Evolutionary conservation across 2,888 invertebrate species (phyloP).

Genomic region (Nesidiocoris tenuis): DNA sequence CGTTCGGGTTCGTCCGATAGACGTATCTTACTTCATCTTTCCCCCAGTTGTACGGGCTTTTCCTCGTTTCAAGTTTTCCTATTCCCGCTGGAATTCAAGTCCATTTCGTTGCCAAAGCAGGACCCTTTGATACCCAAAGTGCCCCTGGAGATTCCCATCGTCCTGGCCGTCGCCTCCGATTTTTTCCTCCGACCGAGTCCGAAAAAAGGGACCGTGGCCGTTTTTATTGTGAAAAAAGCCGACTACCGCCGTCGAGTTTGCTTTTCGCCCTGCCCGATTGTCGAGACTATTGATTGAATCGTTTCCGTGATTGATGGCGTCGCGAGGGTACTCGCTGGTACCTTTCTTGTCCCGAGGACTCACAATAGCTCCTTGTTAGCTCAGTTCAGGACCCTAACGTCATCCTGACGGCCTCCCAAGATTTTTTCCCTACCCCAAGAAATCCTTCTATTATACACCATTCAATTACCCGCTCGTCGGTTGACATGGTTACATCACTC

Average conservation of each 20-base stretch:
- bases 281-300: conserved; percentile 38
- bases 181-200: not conserved
- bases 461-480: conserved; percentile 42
- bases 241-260: not conserved
- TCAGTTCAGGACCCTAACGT: conserved; percentile 19
- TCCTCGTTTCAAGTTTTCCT: conserved; percentile 4
- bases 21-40: not conserved
- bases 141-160: conserved; percentile 19
- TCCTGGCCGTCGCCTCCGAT: not conserved
- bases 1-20: not conserved
- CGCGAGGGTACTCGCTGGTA: conserved; percentile 14
- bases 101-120: conserved; percentile 1
- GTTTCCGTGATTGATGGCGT: conserved; percentile 33
- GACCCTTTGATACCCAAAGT: conserved; percentile 21
- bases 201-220: not conserved
- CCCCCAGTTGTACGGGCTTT: not conserved
- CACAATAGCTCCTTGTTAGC: conserved; percentile 44
- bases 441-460: conserved; percentile 43
- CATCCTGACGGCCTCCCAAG: not conserved
- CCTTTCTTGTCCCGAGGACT: conserved; percentile 4
- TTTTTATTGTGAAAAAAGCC: not conserved
- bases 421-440: not conserved
- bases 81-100: conserved; percentile 4
- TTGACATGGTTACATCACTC: conserved; percentile 43
- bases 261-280: conserved; percentile 18